Evolutionary conservation across 2,888 invertebrate species (phyloP), one percentile per base, ranked within the genome.

Genomic region (Crepidodera aurea): DNA sequence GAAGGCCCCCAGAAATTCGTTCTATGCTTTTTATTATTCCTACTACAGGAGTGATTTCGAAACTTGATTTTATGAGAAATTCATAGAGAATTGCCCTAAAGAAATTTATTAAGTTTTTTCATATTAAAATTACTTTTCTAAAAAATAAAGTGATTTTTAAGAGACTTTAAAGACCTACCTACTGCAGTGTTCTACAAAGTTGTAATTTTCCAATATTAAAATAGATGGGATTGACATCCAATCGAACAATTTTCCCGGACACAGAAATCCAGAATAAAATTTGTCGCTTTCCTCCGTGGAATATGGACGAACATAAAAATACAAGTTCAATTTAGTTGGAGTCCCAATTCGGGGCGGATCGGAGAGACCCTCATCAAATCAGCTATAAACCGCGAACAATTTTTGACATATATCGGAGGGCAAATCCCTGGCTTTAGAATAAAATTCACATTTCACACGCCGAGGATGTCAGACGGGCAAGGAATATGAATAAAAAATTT

Each of bases 321-420:
- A 72, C 70, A 69, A 67, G 66, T 73, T 70, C 73, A 72, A 71
- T 74, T 72, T 72, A 65, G 68, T 67, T 64, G 64, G 68, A 65
- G 65, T 67, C 66, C 62, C 67, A 66, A 66, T 68, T 66, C 67
- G 59, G 51, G 60, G 61, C 40, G 65, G 62, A 66, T 66, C 66
- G 67, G 58, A 62, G 56, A 65, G 69, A 76, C 79, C 79, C 79
- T 78, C 75, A 75, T 79, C 79, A 79, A 79, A 79, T 76, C 75
- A 72, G 71, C 74, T 73, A 78, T 78, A 80, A 80, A 79, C 79
- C 78, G 79, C 79, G 78, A 78, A 79, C 78, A 75, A 78, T 79
- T 79, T 79, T 75, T 79, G 80, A 80, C 80, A 73, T 77, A 73
- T 77, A 75, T 70, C 68, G 63, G 67, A 71, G 74, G 77, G 77